Evolutionary conservation across 2,113 vertebrate genomes (phyloP).

Genomic region (Galemys pyrenaicus): DNA sequence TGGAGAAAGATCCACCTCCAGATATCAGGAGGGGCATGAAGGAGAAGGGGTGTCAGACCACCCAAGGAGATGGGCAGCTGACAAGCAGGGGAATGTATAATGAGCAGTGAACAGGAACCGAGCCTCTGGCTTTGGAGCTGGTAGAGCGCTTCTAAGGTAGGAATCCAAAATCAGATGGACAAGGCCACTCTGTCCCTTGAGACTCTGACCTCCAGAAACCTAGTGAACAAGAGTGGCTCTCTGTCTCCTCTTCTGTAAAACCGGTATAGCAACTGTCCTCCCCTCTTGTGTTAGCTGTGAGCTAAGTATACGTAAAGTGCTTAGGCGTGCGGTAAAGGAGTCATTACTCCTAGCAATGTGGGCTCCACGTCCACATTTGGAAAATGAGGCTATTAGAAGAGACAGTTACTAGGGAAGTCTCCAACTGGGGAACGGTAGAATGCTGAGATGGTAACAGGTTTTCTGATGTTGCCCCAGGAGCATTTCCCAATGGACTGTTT

Average conservation of each 20-base stretch:
- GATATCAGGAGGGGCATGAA: accelerated
- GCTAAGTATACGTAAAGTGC: neutral
- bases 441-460: neutral
- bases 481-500: neutral
- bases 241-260: neutral
- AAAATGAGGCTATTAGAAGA: neutral
- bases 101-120: neutral
- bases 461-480: neutral
- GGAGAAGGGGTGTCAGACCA: neutral
- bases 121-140: accelerated
- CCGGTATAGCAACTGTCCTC: neutral
- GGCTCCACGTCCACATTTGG: neutral
- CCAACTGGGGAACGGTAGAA: too few species aligned
- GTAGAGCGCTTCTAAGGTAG: accelerated
- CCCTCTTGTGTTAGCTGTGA: neutral
- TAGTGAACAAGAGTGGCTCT: neutral
- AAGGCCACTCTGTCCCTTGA: neutral
- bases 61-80: accelerated
- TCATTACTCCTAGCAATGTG: neutral
- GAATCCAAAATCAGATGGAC: neutral
- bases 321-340: neutral
- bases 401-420: neutral
- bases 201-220: neutral
- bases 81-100: accelerated
- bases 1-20: neutral